Evolutionary conservation across 2,113 vertebrate species (phyloP).

Genomic region (Oncorhynchus tshawytscha): DNA sequence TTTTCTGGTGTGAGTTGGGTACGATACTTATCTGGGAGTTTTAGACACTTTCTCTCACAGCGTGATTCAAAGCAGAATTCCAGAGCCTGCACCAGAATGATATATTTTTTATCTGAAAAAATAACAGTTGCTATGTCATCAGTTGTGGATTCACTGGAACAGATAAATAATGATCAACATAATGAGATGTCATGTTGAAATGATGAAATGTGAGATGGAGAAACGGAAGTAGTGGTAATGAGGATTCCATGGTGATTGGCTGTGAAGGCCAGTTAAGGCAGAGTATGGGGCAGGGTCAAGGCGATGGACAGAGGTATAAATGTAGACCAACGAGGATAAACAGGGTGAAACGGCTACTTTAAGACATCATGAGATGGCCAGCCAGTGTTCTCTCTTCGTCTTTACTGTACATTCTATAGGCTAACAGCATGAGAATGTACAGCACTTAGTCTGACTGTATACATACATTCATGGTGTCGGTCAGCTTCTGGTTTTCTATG

Average conservation of each 20-base stretch:
- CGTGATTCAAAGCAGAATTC: neutral
- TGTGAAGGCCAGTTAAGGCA: neutral
- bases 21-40: neutral
- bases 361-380: slow-evolving; percentile 26
- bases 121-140: neutral
- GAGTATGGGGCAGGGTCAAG: neutral
- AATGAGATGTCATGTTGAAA: slow-evolving; percentile 8
- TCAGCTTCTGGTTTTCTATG: no score
- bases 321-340: neutral
- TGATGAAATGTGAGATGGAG: neutral
- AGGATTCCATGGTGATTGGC: neutral
- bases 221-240: no score
- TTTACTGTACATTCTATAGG: neutral
- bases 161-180: slow-evolving; percentile 24
- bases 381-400: slow-evolving; percentile 40
- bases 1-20: slow-evolving; percentile 6
- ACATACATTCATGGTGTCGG: no score
- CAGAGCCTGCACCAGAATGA: neutral
- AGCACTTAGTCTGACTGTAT: no score
- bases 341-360: slow-evolving; percentile 13
- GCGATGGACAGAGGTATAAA: neutral
- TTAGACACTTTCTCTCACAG: neutral
- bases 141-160: slow-evolving; percentile 14
- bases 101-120: neutral
- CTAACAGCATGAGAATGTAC: no score